Conservation (phyloP, 2,113 vertebrate species). For the Cephalophus harveyi region DNA sequence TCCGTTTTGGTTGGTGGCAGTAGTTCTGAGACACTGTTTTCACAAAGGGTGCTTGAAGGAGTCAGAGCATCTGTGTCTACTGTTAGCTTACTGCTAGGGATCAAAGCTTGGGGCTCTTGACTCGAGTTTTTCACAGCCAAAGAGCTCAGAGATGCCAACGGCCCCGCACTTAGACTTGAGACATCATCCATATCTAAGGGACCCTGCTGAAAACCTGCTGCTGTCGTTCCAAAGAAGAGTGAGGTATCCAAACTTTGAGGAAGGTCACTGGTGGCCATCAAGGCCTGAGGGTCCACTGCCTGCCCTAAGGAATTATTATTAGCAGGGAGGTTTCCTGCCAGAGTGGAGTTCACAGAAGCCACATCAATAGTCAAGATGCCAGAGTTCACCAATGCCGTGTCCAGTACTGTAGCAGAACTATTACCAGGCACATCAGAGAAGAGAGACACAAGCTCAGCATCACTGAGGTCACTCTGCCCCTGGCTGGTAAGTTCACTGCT, state of each 20-base stretch:
- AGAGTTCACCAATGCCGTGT: conserved; percentile 90
- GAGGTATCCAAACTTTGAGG: conserved; percentile 88
- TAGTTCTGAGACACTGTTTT: conserved; percentile 86
- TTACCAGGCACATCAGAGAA: conserved; percentile 87
- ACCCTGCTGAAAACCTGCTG: conserved; percentile 87
- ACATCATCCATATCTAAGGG: conserved; percentile 90
- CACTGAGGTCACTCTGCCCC: conserved; percentile 87
- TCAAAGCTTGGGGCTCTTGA: conserved; percentile 84
- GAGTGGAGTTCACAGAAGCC: conserved; percentile 85
- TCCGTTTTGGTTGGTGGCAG: conserved; percentile 85
- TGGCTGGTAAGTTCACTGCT: conserved; percentile 92
- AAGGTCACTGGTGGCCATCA: conserved; percentile 85
- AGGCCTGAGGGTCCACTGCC: conserved; percentile 87
- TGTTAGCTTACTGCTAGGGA: conserved; percentile 85
- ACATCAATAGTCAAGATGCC: conserved; percentile 95
- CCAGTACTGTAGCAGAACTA: conserved; percentile 84
- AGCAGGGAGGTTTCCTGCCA: conserved; percentile 80
- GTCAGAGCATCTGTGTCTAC: conserved; percentile 85
- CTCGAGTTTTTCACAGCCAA: conserved; percentile 82
- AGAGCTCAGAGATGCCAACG: conserved; percentile 85
- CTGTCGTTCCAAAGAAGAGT: conserved; percentile 79
- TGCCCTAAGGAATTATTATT: conserved; percentile 79
- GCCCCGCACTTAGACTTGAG: conserved; percentile 88
- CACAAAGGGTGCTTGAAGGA: conserved; percentile 83
- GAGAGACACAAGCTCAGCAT: conserved; percentile 90